These are phyloP conservation scores for Dryococelus australis DNA, from an alignment of 2,888 invertebrate species.

Conservation along the genomic window DNA sequence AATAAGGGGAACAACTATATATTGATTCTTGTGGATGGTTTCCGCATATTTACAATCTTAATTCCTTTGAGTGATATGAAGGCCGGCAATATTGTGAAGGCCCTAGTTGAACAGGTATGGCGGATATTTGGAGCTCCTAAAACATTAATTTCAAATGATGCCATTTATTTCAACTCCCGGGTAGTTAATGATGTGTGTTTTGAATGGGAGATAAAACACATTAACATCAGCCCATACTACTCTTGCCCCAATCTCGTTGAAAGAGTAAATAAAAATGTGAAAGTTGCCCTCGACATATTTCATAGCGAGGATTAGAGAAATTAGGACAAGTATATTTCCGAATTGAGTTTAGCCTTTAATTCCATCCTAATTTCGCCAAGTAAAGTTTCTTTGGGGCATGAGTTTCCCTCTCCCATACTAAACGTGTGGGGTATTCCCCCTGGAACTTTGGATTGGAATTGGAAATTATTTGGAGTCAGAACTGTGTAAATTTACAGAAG, in stretches of 20 bases:
- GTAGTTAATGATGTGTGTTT: neutral
- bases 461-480: too few relatives aligned
- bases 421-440: too few relatives aligned
- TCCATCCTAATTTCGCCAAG: too few relatives aligned
- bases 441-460: too few relatives aligned
- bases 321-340: too few relatives aligned
- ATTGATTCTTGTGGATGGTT: neutral
- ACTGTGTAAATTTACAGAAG: too few relatives aligned
- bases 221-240: neutral
- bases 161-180: neutral
- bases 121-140: neutral
- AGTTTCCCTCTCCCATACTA: too few relatives aligned
- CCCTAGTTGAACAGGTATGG: neutral
- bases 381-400: too few relatives aligned
- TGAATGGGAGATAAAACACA: neutral
- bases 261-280: neutral
- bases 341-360: too few relatives aligned
- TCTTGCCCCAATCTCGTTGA: neutral
- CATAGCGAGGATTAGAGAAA: too few relatives aligned
- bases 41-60: neutral
- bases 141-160: neutral
- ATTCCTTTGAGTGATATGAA: neutral
- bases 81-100: neutral
- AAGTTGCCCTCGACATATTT: neutral
- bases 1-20: neutral